phyloP scores from a whole-genome alignment of 2,888 invertebrate genomes.

The Volucella inanis region DNA sequence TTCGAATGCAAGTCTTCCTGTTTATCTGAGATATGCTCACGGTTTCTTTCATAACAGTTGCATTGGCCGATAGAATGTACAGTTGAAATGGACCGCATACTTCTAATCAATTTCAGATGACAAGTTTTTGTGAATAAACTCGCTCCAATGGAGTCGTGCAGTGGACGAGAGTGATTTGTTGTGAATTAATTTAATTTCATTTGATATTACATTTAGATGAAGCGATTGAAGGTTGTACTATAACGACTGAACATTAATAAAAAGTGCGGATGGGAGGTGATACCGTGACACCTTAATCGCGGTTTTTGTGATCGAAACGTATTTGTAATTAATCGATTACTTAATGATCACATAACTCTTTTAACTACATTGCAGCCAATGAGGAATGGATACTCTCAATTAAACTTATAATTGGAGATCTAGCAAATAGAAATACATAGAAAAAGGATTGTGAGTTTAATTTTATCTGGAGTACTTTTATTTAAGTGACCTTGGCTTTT shows the following conservation, averaged over 20 bases:
- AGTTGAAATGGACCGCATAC: constrained; percentile 1
- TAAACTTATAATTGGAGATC: constrained; percentile 14
- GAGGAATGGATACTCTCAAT: constrained; percentile 22
- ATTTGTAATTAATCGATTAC: constrained; percentile 48
- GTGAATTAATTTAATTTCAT: constrained; percentile 43
- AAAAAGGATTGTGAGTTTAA: no score
- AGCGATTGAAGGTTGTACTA: constrained; percentile 26
- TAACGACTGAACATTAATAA: constrained; percentile 39
- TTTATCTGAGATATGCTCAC: neutral
- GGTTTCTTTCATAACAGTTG: constrained; percentile 19
- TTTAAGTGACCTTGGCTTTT: no score
- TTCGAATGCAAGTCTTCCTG: constrained; percentile 44
- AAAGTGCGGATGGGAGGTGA: constrained; percentile 44
- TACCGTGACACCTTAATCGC: constrained; percentile 30
- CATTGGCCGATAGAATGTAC: neutral
- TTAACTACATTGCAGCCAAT: neutral
- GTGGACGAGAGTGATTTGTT: constrained; percentile 32
- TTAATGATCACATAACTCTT: constrained; percentile 42
- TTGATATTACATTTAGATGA: constrained; percentile 2
- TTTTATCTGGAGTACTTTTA: no score
- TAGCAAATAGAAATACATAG: neutral
- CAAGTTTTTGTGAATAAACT: constrained; percentile 14
- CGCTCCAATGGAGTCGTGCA: constrained; percentile 1
- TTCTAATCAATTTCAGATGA: constrained; percentile 40
- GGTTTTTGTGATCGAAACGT: constrained; percentile 14